These are phyloP conservation scores for Manduca sexta DNA, from an alignment of 1,140 invertebrate genomes.

Conservation along the genomic window DNA sequence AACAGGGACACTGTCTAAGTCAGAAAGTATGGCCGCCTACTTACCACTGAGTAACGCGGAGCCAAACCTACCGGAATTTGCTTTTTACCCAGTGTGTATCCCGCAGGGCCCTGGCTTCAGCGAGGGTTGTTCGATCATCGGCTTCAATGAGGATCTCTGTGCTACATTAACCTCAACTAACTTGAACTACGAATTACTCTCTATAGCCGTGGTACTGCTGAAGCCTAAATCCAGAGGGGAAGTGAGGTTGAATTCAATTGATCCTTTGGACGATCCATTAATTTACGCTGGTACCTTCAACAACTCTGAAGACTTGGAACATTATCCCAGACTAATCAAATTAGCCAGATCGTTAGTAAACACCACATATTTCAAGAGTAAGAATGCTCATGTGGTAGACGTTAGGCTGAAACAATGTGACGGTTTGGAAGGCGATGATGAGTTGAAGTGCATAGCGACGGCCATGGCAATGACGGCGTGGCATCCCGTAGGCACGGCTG, in stretches of 20 bases:
- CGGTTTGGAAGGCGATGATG: conserved; percentile 10
- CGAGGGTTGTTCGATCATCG: conserved; percentile 22
- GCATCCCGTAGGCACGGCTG: conserved; percentile 71
- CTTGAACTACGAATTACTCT: conserved; percentile 29
- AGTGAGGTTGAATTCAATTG: conserved; percentile 69
- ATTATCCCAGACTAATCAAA: conserved; percentile 33
- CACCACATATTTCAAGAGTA: conserved; percentile 37
- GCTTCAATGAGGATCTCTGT: conserved; percentile 39
- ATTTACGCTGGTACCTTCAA: conserved; percentile 82
- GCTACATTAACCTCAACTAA: conserved; percentile 27
- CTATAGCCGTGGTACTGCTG: conserved; percentile 42
- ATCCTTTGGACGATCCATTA: conserved; percentile 78
- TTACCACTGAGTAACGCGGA: conserved; percentile 23
- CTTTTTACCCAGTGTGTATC: conserved; percentile 46
- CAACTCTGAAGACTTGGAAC: conserved; percentile 66
- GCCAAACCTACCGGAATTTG: conserved; percentile 41
- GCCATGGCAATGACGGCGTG: conserved; percentile 43
- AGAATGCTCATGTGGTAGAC: conserved; percentile 37
- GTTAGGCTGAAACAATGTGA: conserved; percentile 28
- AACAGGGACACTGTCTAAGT: conserved; percentile 27
- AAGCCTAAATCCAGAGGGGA: conserved; percentile 59
- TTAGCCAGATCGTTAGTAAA: conserved; percentile 29
- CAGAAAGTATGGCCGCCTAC: conserved; percentile 41
- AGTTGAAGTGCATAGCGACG: conserved; percentile 25
- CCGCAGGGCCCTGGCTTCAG: conserved; percentile 22